Conservation (phyloP, 2,888 invertebrate genomes). For the Melinaea menophilus region DNA sequence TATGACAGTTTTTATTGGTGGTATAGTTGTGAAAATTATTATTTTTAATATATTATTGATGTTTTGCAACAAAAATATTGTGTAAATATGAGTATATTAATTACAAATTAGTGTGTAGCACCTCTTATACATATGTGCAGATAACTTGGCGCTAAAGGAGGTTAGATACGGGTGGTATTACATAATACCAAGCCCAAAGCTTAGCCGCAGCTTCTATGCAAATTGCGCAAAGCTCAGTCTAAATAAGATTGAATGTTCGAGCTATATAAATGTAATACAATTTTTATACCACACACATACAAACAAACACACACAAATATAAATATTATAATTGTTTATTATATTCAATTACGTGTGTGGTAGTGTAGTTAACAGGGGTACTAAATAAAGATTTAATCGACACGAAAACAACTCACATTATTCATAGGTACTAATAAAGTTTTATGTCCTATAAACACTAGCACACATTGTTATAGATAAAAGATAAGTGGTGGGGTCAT, state of each 20-base stretch:
- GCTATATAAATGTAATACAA: too few species aligned
- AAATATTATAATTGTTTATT: too few species aligned
- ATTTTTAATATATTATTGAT: too few species aligned
- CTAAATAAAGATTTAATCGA: not conserved
- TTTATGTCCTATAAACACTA: slow-evolving; percentile 15
- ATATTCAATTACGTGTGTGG: too few species aligned
- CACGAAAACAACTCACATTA: not conserved
- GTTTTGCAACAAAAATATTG: not conserved
- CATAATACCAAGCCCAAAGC: slow-evolving; percentile 64
- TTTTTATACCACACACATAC: not conserved
- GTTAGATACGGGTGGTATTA: slow-evolving; percentile 49
- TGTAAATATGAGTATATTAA: slow-evolving; percentile 12
- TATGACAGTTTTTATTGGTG: too few species aligned
- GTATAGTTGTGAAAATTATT: too few species aligned
- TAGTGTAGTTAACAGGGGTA: not conserved
- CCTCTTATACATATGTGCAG: slow-evolving; percentile 50
- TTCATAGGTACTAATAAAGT: slow-evolving; percentile 10
- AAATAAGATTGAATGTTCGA: slow-evolving; percentile 14
- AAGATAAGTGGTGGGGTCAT: slow-evolving; percentile 26
- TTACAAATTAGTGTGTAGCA: slow-evolving; percentile 10
- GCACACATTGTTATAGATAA: slow-evolving; percentile 26
- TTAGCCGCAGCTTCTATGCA: slow-evolving; percentile 55
- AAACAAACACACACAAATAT: not conserved
- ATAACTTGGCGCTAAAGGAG: slow-evolving; percentile 54
- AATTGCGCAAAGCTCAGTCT: slow-evolving; percentile 49